These are phyloP conservation scores for Ovis canadensis DNA, from an alignment of 2,113 vertebrate genomes.

Conservation along the genomic window DNA sequence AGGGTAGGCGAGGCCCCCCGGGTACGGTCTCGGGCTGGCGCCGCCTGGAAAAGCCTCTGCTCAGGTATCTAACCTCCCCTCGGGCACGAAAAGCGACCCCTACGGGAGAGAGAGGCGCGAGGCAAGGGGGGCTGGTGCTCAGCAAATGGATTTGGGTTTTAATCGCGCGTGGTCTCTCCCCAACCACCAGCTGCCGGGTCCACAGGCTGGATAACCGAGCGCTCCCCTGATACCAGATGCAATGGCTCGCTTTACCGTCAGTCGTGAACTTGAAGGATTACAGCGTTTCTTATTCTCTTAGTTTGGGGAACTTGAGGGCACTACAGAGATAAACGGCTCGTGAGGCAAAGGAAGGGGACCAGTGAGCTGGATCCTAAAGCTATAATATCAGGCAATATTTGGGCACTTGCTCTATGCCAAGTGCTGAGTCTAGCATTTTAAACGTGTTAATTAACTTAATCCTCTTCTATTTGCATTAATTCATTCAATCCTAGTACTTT, in stretches of 20 bases:
- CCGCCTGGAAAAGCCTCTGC: too few species aligned
- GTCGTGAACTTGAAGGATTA: conserved; percentile 44
- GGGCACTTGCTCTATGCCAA: not conserved
- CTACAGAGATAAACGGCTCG: not conserved
- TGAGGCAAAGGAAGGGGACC: not conserved
- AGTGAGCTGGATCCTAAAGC: conserved; percentile 12
- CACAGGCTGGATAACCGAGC: not conserved
- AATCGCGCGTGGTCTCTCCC: not conserved
- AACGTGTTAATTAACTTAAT: not conserved
- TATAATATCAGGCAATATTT: not conserved
- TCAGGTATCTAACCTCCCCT: not conserved
- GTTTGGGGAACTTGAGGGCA: not conserved
- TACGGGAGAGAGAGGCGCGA: not conserved
- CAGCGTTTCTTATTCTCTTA: not conserved
- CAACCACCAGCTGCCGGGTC: not conserved
- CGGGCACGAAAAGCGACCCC: not conserved
- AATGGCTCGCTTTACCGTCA: not conserved
- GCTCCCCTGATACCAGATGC: not conserved
- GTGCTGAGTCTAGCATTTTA: not conserved
- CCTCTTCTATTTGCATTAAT: not conserved
- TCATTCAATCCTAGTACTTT: not conserved
- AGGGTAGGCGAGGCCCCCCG: not conserved
- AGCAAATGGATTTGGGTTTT: not conserved
- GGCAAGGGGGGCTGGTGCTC: not conserved
- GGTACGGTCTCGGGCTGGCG: not conserved